phyloP scores from a whole-genome alignment of 2,797 vertebrate genomes.

The Leptodactylus fallax region DNA sequence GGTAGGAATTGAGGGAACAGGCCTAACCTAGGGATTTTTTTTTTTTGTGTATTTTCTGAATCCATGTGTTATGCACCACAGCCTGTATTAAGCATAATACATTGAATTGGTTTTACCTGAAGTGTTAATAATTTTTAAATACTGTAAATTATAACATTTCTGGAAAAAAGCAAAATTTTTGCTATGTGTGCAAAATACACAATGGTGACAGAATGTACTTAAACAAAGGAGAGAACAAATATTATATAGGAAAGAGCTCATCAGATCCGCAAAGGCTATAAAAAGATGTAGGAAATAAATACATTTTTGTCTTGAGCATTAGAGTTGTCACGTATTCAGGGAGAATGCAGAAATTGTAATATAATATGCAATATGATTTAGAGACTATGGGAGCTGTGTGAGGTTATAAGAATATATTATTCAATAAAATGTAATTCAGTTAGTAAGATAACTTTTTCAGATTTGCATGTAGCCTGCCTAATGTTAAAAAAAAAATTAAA shows the following conservation, averaged over 20 bases:
- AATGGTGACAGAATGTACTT: not conserved
- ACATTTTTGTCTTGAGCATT: conserved; percentile 24
- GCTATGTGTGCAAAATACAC: not conserved
- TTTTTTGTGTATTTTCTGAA: not conserved
- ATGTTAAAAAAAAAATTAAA: conserved; percentile 27
- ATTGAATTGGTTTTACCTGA: not conserved
- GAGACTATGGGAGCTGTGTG: conserved; percentile 37
- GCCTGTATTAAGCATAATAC: not conserved
- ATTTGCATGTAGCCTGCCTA: conserved; percentile 21
- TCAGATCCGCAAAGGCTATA: conserved; percentile 23
- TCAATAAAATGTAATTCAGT: conserved; percentile 49
- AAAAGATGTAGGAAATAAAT: conserved; percentile 34
- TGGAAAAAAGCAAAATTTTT: not conserved
- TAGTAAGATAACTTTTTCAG: conserved; percentile 50
- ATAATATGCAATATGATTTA: conserved; percentile 53
- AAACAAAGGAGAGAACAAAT: conserved; percentile 18
- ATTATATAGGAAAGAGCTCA: not conserved
- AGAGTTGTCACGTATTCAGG: conserved; percentile 11
- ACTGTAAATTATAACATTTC: not conserved
- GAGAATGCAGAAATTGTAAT: conserved; percentile 33
- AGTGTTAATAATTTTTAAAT: not conserved
- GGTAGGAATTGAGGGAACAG: too few relatives aligned
- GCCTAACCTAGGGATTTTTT: not conserved
- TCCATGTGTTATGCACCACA: not conserved
- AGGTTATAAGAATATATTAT: conserved; percentile 53